Percentiles rank a stretch among this genome's conserved stretches.
Conservation (phyloP, 2,113 vertebrate species). For the Microcebus ravelobensis region DNA sequence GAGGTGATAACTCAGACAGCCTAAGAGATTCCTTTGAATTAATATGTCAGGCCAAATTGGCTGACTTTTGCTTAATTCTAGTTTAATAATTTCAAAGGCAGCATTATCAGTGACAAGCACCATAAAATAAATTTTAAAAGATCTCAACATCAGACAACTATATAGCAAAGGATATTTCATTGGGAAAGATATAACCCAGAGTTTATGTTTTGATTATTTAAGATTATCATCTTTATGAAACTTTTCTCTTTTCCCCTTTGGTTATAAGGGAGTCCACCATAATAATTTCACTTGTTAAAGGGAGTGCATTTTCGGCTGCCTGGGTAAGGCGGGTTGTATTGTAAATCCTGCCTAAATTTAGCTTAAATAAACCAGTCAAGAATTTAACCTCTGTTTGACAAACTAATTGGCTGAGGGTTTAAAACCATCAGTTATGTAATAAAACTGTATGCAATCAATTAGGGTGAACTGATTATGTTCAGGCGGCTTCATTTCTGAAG, state of each 20-base stretch:
- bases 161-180: not conserved
- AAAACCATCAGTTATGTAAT: slow-evolving; percentile 84
- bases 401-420: slow-evolving; percentile 82
- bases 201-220: slow-evolving; percentile 7
- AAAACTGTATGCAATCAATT: slow-evolving; percentile 85
- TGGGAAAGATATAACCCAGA: slow-evolving; percentile 13
- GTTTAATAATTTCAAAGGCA: not conserved
- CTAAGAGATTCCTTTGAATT: not conserved
- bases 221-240: not conserved
- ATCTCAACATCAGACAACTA: not conserved
- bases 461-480: slow-evolving; percentile 83
- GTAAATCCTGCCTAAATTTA: slow-evolving; percentile 73
- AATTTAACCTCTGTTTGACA: slow-evolving; percentile 80
- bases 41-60: not conserved
- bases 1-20: not conserved
- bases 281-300: slow-evolving; percentile 63
- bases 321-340: slow-evolving; percentile 67
- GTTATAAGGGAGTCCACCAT: not conserved
- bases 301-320: slow-evolving; percentile 61
- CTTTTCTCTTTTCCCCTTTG: not conserved
- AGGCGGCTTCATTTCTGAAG: slow-evolving; percentile 59
- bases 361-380: slow-evolving; percentile 73
- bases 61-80: not conserved
- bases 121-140: not conserved
- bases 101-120: not conserved